Base-by-base conservation (phyloP, 2,797 vertebrate species). In the Sebastes melanostomus region DNA sequence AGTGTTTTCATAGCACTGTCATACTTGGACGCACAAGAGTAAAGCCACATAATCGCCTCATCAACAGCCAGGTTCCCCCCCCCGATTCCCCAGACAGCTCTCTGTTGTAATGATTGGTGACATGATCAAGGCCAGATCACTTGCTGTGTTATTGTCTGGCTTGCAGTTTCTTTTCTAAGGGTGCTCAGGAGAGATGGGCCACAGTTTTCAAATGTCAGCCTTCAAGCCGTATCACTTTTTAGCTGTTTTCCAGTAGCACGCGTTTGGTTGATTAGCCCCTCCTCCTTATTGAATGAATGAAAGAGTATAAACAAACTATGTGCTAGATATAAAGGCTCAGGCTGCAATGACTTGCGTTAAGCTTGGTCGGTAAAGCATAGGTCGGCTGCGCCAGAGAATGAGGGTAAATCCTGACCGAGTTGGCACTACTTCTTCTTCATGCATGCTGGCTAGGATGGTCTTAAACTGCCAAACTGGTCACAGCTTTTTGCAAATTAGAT, bases 41-140 rank as follows among this genome's bases (percentile, higher is more conserved):
- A 92, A 93, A 94, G 90, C 87, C 89, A 93, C 91, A 92, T 94
- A 94, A 95, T 95, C 91, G 80, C 90, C 91, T 95, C 93, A 95
- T 95, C 94, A 95, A 91, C 89, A 88, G 92, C 92, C 90, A 90
- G 88, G 88, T 87, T 81, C 18, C 46, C 78, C 83, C 83, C 83
- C 80, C 32, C 50, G 81, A 92, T 91, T 89, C 91, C 92, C 89
- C 24, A 85, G 91, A 90, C 90, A 80, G 76, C 85, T 82, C 85
- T 86, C 66, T 75, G 76, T 81, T 80, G 84, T 93, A 93, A 92
- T 91, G 88, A 95, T 94, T 91, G 91, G 93, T 94, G 91, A 92
- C 90, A 86, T 90, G 93, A 94, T 94, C 92, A 93, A 94, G 91
- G 92, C 84, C 86, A 79, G 88, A 91, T 91, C 89, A 88, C 88